Conservation (phyloP, 2,888 invertebrate genomes). For the Acanthosoma haemorrhoidale region DNA sequence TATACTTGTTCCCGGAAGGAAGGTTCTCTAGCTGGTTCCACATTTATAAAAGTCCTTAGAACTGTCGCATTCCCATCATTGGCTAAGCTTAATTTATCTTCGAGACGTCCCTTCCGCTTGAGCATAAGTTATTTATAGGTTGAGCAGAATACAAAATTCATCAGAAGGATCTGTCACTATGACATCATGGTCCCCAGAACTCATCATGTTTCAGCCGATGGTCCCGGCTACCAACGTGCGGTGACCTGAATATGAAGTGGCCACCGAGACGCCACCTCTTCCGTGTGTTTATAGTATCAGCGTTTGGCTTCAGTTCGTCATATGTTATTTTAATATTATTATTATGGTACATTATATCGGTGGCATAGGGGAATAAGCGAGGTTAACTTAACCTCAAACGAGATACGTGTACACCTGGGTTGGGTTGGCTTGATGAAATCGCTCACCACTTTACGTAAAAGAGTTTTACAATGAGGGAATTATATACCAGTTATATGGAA, state of each 20-base stretch:
- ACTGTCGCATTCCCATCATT: slow-evolving; percentile 14
- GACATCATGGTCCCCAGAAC: slow-evolving; percentile 17
- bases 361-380: too few species aligned
- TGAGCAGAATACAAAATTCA: slow-evolving; percentile 18
- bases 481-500: too few species aligned
- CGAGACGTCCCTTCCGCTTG: neutral
- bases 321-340: too few species aligned
- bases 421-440: too few species aligned
- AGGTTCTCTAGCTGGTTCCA: too few species aligned
- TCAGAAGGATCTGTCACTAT: slow-evolving; percentile 1
- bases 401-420: too few species aligned
- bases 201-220: slow-evolving; percentile 16
- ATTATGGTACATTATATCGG: too few species aligned
- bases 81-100: slow-evolving; percentile 13
- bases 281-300: neutral
- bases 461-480: too few species aligned
- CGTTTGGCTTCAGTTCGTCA: too few species aligned
- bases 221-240: neutral
- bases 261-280: neutral
- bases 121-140: slow-evolving; percentile 18
- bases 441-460: too few species aligned
- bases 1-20: too few species aligned
- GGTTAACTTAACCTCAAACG: too few species aligned
- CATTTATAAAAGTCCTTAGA: neutral
- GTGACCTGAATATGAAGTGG: neutral